Evolutionary conservation across 1,140 invertebrate genomes (phyloP), one percentile per base, ranked within the genome.

Genomic region (Brevipalpus yothersi): DNA sequence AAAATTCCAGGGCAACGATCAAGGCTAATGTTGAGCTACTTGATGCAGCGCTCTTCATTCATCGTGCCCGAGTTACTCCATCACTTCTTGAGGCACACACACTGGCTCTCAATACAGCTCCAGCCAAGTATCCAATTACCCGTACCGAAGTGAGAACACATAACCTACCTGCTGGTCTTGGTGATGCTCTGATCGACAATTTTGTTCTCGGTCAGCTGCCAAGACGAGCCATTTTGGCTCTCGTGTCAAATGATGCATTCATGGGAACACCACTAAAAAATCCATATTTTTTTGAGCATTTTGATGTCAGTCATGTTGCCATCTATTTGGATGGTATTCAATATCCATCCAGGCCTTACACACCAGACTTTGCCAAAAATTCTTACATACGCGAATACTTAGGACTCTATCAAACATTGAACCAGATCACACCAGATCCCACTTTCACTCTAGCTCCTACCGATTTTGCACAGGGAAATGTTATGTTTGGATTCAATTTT

Each of bases 1-100:
- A 45, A 41, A 64, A 68, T 64, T 59, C 61, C 31, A 60, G 65
- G 31, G 61, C 64, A 60, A 63, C 66, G 59, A 65, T 68, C 65
- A 56, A 68, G 58, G 10, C 12, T 47, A 55, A 15, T 47, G 62
- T 64, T 56, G 62, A 57, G n/a, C 31, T 12, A 41, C 19, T 55
- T 12, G 62, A 67, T 63, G 66, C 69, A 60, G 4, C 10, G 13
- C 13, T 58, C 4, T 40, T 31, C 15, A 21, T 49, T 5, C 13
- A n/a, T 19, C 47, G 15, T 49, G 2, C n/a, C 7, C 31, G 21
- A 4, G 45, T 31, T 9, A 47, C 60, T 0, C 43, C 59, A n/a
- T 15, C 60, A 0, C 15, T 59, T 31, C 4, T 66, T 13, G 19
- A 43, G 10, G 65, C 63, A 43, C 45, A 65, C 2, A 59, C 58